Evolutionary conservation across 2,888 invertebrate species (phyloP), one percentile per base, ranked within the genome.

Genomic region (Resseliella maxima): DNA sequence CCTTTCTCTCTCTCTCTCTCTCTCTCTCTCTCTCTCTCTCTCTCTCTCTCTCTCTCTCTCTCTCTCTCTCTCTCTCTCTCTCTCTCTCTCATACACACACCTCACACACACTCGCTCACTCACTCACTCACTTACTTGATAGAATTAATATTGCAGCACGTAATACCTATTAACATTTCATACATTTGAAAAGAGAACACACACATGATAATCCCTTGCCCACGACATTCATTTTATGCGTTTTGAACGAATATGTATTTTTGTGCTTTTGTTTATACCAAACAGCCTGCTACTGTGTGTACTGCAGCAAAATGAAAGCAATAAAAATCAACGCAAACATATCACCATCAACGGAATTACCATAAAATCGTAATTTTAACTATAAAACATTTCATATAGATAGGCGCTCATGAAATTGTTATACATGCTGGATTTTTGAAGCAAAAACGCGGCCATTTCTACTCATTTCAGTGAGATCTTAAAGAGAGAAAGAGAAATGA

Each of bases 151-250:
- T 72, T 72, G 72, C n/a, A 31, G 72, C 72, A 72, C 72, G 31
- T 72, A 72, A 72, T 72, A 21, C 31, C 72, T 35, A 72, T 72
- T 72, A 72, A 72, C 72, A 72, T 31, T 72, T 72, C 72, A 72
- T 72, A n/a, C n/a, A 72, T 72, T 72, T 72, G 27, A 2, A 27
- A 12, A 72, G 72, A 72, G 10, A n/a, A n/a, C 59, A 24, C 59
- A 59, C 27, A 59, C 27, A 59, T 59, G 59, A 59, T n/a, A 59
- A 59, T 59, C 24, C 3, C 27, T 8, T 2, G 27, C 72, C 59
- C 59, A 59, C 59, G 59, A 24, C 27, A 1, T 24, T 0, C 0
- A 24, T 2, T 31, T 72, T 72, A 72, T n/a, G 72, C 2, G 31
- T 0, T 2, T n/a, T n/a, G n/a, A n/a, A n/a, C n/a, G n/a, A n/a